phyloP scores from a whole-genome alignment of 53 echinoderm and acorn worm species.

The Glandiceps talaboti region DNA sequence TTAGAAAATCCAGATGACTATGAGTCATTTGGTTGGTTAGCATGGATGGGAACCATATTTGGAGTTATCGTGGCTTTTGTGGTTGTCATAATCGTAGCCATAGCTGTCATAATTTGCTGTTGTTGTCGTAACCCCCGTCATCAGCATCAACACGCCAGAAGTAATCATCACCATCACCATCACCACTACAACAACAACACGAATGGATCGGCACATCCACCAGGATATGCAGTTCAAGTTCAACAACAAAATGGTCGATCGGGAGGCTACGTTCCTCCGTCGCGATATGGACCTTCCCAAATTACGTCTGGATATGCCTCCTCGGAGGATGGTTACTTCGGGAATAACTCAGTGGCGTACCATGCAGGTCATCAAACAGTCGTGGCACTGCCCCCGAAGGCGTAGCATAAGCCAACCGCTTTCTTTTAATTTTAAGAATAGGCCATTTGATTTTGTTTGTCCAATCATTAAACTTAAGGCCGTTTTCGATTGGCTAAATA shows the following conservation, averaged over 20 bases:
- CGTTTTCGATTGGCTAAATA: too few relatives aligned
- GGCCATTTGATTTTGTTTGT: too few relatives aligned
- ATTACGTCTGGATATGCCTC: background rate
- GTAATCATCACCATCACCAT: too few relatives aligned
- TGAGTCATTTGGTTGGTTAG: slow-evolving; percentile 32
- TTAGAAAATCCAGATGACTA: background rate
- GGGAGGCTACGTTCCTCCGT: background rate
- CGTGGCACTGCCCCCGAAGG: background rate
- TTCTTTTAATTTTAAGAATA: too few relatives aligned
- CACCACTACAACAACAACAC: background rate
- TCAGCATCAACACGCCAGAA: background rate
- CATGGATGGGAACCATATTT: slow-evolving; percentile 74
- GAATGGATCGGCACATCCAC: background rate
- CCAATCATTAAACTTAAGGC: too few relatives aligned
- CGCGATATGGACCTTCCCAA: background rate
- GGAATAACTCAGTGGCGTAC: background rate
- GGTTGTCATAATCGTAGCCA: slow-evolving; percentile 43
- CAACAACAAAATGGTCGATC: background rate
- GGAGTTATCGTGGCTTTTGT: slow-evolving; percentile 61
- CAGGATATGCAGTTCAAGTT: background rate
- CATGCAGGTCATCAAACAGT: background rate
- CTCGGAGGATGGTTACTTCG: background rate
- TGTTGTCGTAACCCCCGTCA: slow-evolving; percentile 17
- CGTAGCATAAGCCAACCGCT: too few relatives aligned
- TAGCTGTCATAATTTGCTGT: slow-evolving; percentile 43